A percentile compares a stretch with the other conserved stretches of the same genome.
phyloP scores from a whole-genome alignment of 2,797 vertebrate genomes.

The Gymnoscopelus microlampas region DNA sequence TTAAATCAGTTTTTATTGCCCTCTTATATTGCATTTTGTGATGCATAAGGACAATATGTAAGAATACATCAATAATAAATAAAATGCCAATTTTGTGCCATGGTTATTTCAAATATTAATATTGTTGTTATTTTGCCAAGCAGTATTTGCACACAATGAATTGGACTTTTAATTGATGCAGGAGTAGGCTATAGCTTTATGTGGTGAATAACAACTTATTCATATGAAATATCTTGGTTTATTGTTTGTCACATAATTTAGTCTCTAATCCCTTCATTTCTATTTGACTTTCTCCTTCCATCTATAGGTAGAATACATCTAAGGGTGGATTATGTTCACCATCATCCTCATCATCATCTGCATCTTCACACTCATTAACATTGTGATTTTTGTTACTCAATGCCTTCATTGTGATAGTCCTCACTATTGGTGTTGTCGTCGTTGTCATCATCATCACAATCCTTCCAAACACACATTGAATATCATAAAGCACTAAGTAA shows the following conservation, averaged over 20 bases:
- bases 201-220: too few species aligned
- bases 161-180: too few species aligned
- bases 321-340: too few species aligned
- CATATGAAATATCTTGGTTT: too few species aligned
- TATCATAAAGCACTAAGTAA: background rate
- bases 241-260: constrained; percentile 4
- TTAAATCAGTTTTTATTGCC: too few species aligned
- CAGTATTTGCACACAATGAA: too few species aligned
- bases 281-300: constrained; percentile 13
- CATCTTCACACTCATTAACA: background rate
- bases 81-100: background rate
- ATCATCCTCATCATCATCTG: background rate
- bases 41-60: background rate
- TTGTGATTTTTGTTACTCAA: background rate
- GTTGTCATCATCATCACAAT: constrained; percentile 5
- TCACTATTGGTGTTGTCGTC: background rate
- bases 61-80: background rate
- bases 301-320: too few species aligned
- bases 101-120: too few species aligned
- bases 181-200: too few species aligned
- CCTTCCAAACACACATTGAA: background rate
- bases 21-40: background rate
- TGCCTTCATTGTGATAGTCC: background rate
- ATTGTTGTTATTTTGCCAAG: too few species aligned
- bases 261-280: background rate